Evolutionary conservation across 2,888 invertebrate genomes (phyloP).

Genomic region (Mimachlamys varia): DNA sequence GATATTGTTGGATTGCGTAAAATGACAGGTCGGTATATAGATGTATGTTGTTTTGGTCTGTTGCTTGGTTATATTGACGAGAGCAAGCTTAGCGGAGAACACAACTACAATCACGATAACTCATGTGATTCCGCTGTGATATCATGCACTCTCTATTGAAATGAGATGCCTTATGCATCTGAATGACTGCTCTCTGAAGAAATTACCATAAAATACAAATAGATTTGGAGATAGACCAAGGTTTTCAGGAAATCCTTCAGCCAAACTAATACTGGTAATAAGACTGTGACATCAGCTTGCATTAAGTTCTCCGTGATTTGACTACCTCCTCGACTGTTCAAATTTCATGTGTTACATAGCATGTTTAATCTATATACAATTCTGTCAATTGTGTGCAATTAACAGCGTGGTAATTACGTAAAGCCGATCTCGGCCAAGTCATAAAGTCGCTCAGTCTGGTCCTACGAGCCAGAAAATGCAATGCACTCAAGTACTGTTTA

Average conservation of each 20-base stretch:
- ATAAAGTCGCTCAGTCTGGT: slow-evolving; percentile 3
- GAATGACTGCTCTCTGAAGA: slow-evolving; percentile 19
- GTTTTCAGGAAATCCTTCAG: slow-evolving; percentile 21
- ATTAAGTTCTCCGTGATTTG: not conserved
- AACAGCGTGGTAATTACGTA: slow-evolving; percentile 22
- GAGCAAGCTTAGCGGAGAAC: not conserved
- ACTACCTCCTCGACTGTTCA: not conserved
- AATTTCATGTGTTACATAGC: slow-evolving; percentile 19
- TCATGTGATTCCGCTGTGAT: slow-evolving; percentile 23
- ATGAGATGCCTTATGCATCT: slow-evolving; percentile 27
- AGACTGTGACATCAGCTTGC: not conserved
- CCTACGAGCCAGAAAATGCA: not conserved
- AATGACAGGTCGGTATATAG: not conserved
- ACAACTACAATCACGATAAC: not conserved
- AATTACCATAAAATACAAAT: slow-evolving; percentile 36
- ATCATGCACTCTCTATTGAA: slow-evolving; percentile 11
- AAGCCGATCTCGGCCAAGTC: not conserved
- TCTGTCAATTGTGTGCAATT: slow-evolving; percentile 21
- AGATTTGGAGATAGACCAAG: slow-evolving; percentile 16
- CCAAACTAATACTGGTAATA: not conserved
- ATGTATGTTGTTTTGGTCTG: not conserved
- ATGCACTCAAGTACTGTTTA: slow-evolving; percentile 9
- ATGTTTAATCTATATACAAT: slow-evolving; percentile 22
- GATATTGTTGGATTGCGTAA: not conserved
- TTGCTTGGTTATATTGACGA: not conserved